A percentile compares a stretch with the other conserved stretches of the same genome.
phyloP scores from a whole-genome alignment of 53 echinoderm and acorn worm species.

The Temnopleurus reevesii region DNA sequence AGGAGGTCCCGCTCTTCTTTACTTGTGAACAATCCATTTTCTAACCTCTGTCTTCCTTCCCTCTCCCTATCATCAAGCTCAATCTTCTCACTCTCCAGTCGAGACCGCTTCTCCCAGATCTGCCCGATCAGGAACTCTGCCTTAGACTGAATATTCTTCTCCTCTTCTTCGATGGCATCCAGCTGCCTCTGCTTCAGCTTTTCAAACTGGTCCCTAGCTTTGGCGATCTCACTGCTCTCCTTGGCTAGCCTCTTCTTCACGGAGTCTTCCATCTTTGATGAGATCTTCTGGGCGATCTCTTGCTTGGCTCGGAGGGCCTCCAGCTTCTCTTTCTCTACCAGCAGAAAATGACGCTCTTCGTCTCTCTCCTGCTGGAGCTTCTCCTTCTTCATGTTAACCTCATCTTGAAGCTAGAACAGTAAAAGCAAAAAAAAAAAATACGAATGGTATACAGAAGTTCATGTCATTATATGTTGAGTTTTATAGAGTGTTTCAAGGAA shows the following conservation, averaged over 20 bases:
- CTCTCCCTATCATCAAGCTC: constrained; percentile 54
- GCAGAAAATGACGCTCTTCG: constrained; percentile 81
- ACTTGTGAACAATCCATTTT: constrained; percentile 40
- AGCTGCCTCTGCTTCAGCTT: constrained; percentile 77
- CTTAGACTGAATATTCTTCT: constrained; percentile 81
- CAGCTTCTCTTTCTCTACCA: constrained; percentile 85
- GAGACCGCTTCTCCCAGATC: constrained; percentile 77
- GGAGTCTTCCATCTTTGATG: constrained; percentile 78
- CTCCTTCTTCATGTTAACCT: constrained; percentile 66
- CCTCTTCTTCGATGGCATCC: constrained; percentile 82
- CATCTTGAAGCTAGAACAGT: constrained; percentile 69
- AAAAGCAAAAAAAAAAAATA: not conserved
- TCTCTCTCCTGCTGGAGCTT: constrained; percentile 80
- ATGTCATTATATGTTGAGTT: no score
- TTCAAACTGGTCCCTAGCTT: constrained; percentile 83
- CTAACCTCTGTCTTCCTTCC: constrained; percentile 42
- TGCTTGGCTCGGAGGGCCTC: constrained; percentile 89
- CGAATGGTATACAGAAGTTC: no score
- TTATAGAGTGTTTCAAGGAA: no score
- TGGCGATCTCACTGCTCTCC: constrained; percentile 81
- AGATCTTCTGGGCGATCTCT: constrained; percentile 68
- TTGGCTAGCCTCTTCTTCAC: constrained; percentile 60
- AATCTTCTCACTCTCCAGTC: constrained; percentile 69
- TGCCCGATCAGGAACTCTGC: constrained; percentile 78
- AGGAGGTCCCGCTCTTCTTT: constrained; percentile 59